These are phyloP conservation scores for Prenolepis imparis DNA, from an alignment of 2,888 invertebrate genomes.

Conservation along the genomic window DNA sequence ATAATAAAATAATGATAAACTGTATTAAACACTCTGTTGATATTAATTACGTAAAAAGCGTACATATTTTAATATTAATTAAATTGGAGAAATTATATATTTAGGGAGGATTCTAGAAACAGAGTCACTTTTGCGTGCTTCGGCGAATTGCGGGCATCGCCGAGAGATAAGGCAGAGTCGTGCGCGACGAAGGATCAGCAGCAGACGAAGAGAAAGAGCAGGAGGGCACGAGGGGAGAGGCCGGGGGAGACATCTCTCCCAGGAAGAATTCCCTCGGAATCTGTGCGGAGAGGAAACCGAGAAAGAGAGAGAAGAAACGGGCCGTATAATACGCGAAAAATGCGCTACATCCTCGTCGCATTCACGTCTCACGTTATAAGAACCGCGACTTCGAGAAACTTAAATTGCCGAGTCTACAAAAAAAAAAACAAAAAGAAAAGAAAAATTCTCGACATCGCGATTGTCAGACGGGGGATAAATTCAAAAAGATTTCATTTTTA, in stretches of 20 bases:
- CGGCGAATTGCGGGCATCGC: neutral
- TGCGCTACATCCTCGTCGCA: constrained; percentile 28
- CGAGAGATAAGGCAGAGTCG: constrained; percentile 30
- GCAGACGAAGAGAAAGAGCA: constrained; percentile 26
- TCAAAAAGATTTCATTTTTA: neutral
- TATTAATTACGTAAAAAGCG: neutral
- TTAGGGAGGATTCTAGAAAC: neutral
- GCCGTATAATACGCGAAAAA: constrained; percentile 62
- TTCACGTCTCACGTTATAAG: constrained; percentile 1
- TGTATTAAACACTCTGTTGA: neutral
- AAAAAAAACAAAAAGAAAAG: neutral
- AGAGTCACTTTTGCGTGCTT: neutral
- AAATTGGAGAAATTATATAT: neutral
- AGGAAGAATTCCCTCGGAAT: constrained; percentile 77
- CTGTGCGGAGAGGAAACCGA: constrained; percentile 61
- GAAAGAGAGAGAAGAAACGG: constrained; percentile 43
- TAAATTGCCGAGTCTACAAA: constrained; percentile 44
- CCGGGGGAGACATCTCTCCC: constrained; percentile 75
- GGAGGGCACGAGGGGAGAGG: constrained; percentile 34
- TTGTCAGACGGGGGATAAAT: constrained; percentile 5
- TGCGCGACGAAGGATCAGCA: constrained; percentile 20
- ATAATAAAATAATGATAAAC: neutral
- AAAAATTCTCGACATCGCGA: constrained; percentile 1
- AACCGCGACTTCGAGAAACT: constrained; percentile 40
- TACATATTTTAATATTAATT: neutral